phyloP scores from a whole-genome alignment of 2,113 vertebrate species.

The Triplophysa rosa region DNA sequence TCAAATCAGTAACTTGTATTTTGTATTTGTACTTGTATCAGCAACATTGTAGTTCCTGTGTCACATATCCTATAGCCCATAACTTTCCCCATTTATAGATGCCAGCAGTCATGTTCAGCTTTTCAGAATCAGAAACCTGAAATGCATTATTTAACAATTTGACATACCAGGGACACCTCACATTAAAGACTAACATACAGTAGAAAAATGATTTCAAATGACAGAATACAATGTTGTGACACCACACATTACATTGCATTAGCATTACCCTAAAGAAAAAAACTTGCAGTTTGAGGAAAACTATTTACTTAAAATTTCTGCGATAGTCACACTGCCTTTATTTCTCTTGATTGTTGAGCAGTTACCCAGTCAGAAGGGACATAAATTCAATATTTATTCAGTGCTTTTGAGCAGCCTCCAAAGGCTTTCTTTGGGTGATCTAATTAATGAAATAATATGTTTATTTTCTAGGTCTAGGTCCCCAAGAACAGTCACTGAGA shows the following conservation, averaged over 20 bases:
- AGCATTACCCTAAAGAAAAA: background rate
- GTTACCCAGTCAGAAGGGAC: slow-evolving; percentile 62
- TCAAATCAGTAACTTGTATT: too few species aligned
- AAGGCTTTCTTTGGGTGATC: slow-evolving; percentile 67
- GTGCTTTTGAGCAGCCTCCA: slow-evolving; percentile 61
- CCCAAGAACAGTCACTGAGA: slow-evolving; percentile 72
- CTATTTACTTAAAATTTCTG: slow-evolving; percentile 26
- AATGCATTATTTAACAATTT: too few species aligned
- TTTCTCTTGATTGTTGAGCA: slow-evolving; percentile 37
- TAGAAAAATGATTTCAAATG: background rate
- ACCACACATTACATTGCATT: background rate
- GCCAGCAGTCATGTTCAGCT: too few species aligned
- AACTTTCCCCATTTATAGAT: too few species aligned
- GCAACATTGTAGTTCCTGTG: too few species aligned
- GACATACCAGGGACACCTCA: too few species aligned
- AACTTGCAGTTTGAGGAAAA: background rate
- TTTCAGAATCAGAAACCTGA: too few species aligned
- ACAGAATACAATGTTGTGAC: background rate
- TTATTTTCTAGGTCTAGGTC: slow-evolving; percentile 74
- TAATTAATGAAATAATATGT: slow-evolving; percentile 80
- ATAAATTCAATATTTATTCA: slow-evolving; percentile 70
- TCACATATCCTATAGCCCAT: too few species aligned
- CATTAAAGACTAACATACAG: too few species aligned
- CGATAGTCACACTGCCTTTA: slow-evolving; percentile 23
- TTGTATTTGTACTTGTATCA: too few species aligned